Percentiles rank a stretch among this genome's conserved stretches.
Evolutionary conservation across 2,797 vertebrate genomes (phyloP).

Genomic region (Esox lucius): DNA sequence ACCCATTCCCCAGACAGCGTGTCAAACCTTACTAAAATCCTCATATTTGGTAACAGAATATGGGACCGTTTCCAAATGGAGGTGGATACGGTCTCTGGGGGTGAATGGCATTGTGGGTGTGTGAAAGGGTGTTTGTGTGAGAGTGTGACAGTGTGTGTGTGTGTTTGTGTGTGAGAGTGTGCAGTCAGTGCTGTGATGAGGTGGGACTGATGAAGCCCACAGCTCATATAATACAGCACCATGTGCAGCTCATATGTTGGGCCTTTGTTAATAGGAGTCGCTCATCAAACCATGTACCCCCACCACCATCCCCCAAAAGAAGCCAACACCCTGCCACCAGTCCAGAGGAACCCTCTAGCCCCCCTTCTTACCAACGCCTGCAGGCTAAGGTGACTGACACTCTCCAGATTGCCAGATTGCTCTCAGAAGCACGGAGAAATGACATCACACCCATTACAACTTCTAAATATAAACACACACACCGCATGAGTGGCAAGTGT

Average conservation of each 20-base stretch:
- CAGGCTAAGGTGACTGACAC: slow-evolving; percentile 69
- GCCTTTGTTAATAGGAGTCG: slow-evolving; percentile 60
- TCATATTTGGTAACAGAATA: neutral
- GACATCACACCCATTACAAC: slow-evolving; percentile 77
- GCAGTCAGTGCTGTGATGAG: slow-evolving; percentile 56
- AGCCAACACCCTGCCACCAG: slow-evolving; percentile 27
- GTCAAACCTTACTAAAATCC: neutral
- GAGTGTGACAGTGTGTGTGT: slow-evolving; percentile 19
- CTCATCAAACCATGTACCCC: slow-evolving; percentile 46
- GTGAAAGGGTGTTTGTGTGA: slow-evolving; percentile 34
- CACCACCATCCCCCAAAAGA: slow-evolving; percentile 31
- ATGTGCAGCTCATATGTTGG: slow-evolving; percentile 73
- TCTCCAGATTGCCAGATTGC: slow-evolving; percentile 75
- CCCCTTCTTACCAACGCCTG: slow-evolving; percentile 31
- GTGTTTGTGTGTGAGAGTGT: slow-evolving; percentile 23
- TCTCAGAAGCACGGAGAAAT: slow-evolving; percentile 69
- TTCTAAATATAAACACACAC: slow-evolving; percentile 75
- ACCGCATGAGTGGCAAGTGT: slow-evolving; percentile 65
- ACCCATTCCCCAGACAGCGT: no score
- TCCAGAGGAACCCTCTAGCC: slow-evolving; percentile 18
- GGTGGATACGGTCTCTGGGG: neutral
- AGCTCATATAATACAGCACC: slow-evolving; percentile 53
- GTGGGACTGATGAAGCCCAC: slow-evolving; percentile 72
- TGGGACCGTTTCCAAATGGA: neutral
- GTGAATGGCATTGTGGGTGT: slow-evolving; percentile 32